Evolutionary conservation across 1,140 invertebrate genomes (phyloP).

Genomic region (Phocides pigmalion): DNA sequence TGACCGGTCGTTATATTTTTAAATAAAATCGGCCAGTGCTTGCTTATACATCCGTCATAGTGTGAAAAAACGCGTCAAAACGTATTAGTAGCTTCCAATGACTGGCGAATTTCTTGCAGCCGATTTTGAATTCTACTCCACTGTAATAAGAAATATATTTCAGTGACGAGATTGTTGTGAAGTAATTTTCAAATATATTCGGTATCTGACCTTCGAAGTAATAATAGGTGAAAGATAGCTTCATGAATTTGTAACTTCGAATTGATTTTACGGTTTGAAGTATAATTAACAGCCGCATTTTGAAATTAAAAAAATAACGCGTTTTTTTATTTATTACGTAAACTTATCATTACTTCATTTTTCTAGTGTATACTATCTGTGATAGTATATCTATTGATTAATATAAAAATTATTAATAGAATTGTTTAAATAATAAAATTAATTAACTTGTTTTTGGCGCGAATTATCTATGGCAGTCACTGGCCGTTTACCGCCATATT

Average conservation of each 20-base stretch:
- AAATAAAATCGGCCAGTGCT: too few species aligned
- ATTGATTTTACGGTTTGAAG: slow-evolving; percentile 4
- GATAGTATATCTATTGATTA: too few species aligned
- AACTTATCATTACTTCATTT: too few species aligned
- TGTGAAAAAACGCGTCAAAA: too few species aligned
- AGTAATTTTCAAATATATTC: slow-evolving; percentile 1
- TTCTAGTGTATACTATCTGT: too few species aligned
- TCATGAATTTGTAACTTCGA: neutral
- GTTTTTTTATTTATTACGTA: too few species aligned
- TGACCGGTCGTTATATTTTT: too few species aligned
- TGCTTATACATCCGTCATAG: too few species aligned
- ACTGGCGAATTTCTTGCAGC: neutral
- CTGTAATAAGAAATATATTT: neutral
- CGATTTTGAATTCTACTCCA: neutral
- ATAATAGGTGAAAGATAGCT: neutral
- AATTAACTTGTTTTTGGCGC: slow-evolving; percentile 14
- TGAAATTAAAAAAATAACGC: too few species aligned
- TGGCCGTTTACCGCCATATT: slow-evolving; percentile 24
- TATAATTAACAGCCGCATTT: too few species aligned
- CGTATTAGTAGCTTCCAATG: neutral
- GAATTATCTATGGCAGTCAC: slow-evolving; percentile 12
- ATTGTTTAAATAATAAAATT: too few species aligned
- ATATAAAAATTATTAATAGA: too few species aligned
- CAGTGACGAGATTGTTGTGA: neutral
- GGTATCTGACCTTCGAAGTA: slow-evolving; percentile 8